phyloP scores from a whole-genome alignment of 2,888 invertebrate species.

The Galeopsomyia nigrocyanea region DNA sequence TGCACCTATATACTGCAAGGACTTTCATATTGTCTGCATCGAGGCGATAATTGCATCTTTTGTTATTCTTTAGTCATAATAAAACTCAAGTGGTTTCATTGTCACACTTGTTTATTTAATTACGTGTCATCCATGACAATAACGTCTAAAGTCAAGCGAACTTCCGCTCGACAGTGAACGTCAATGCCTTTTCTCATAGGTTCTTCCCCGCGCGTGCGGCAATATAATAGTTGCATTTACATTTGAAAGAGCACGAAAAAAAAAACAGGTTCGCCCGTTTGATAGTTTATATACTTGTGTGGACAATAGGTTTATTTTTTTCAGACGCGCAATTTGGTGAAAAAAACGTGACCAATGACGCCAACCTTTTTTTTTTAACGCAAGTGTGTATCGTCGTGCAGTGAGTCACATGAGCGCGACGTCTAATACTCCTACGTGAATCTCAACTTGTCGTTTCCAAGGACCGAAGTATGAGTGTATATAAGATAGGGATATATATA shows the following conservation, averaged over 20 bases:
- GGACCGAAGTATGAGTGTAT: slow-evolving; percentile 6
- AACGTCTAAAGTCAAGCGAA: slow-evolving; percentile 7
- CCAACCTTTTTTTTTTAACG: slow-evolving; percentile 8
- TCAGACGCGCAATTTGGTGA: slow-evolving; percentile 24
- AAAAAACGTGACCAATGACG: slow-evolving; percentile 28
- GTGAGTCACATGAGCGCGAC: slow-evolving; percentile 35
- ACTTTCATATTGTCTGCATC: too few relatives aligned
- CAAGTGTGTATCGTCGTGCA: slow-evolving; percentile 13
- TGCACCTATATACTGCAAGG: too few relatives aligned
- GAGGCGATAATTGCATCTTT: slow-evolving; percentile 15
- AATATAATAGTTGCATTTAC: background rate
- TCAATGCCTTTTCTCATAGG: background rate
- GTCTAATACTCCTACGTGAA: slow-evolving; percentile 39
- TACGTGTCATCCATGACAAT: slow-evolving; percentile 30
- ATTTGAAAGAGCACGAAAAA: slow-evolving; percentile 5
- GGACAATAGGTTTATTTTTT: slow-evolving; percentile 29
- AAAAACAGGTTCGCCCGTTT: background rate
- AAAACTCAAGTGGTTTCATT: slow-evolving; percentile 18
- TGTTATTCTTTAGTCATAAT: slow-evolving; percentile 25
- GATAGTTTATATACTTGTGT: slow-evolving; percentile 9
- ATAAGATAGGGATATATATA: slow-evolving; percentile 5
- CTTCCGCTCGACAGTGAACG: slow-evolving; percentile 5
- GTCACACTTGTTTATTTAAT: slow-evolving; percentile 39
- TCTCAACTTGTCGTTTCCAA: slow-evolving; percentile 33
- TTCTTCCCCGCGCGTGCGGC: background rate